Conservation (phyloP, 30 jellyfish, hydroid and myxozoan species). For the Rhopilema esculentum region DNA sequence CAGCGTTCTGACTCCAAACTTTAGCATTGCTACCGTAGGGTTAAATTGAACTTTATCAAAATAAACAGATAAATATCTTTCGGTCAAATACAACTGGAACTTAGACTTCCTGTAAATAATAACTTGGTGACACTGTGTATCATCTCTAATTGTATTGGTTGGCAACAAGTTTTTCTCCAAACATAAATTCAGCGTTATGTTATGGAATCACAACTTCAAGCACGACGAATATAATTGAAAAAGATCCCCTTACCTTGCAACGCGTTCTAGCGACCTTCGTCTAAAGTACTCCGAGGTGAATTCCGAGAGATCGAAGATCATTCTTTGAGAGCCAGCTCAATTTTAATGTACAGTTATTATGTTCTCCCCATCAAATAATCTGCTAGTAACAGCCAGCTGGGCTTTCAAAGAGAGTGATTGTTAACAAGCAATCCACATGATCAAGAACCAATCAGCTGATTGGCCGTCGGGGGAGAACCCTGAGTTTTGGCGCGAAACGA, state of each 20-base stretch:
- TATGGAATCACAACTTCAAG: too few relatives aligned
- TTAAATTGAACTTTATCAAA: too few relatives aligned
- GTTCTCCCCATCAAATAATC: constrained; percentile 3
- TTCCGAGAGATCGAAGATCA: constrained; percentile 8
- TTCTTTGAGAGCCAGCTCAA: constrained; percentile 1
- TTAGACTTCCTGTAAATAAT: neutral
- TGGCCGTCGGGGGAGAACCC: constrained; percentile 34
- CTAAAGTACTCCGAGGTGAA: neutral
- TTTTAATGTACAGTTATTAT: constrained; percentile 3
- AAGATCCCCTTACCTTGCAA: neutral
- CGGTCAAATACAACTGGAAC: too few relatives aligned
- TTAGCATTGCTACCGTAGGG: neutral
- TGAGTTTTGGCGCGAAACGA: constrained; percentile 61
- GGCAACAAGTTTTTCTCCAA: neutral
- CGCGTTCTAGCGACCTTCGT: neutral
- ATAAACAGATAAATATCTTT: too few relatives aligned
- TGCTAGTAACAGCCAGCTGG: constrained; percentile 27
- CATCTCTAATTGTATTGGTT: too few relatives aligned
- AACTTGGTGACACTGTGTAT: too few relatives aligned
- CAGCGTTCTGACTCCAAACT: neutral
- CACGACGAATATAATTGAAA: too few relatives aligned
- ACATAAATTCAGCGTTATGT: neutral
- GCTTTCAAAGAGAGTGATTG: constrained; percentile 33
- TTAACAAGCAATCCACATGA: constrained; percentile 26
- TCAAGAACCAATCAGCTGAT: constrained; percentile 12